These are phyloP conservation scores for Sciurus carolinensis DNA, from an alignment of 2,797 vertebrate genomes.

Conservation along the genomic window DNA sequence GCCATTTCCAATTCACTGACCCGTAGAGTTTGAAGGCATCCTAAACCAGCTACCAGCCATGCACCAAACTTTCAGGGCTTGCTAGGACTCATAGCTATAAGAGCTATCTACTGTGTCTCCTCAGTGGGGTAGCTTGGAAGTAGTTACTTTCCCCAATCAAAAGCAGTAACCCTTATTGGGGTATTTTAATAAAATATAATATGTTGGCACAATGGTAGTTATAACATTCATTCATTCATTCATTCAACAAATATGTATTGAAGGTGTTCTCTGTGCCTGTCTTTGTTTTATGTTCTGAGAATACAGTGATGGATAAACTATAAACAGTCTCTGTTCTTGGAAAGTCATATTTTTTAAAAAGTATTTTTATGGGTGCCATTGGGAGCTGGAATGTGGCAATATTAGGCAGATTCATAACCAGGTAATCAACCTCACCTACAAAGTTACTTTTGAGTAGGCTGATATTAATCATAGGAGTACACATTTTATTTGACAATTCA, in stretches of 20 bases:
- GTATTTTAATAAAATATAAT: constrained; percentile 30
- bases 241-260: constrained; percentile 68
- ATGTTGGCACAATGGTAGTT: constrained; percentile 31
- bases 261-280: constrained; percentile 64
- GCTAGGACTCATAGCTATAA: neutral
- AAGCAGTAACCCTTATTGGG: neutral
- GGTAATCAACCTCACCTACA: neutral
- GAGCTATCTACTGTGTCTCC: neutral
- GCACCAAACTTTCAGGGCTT: constrained; percentile 38
- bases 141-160: constrained; percentile 45
- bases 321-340: neutral
- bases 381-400: neutral
- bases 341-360: neutral
- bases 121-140: constrained; percentile 54
- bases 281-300: constrained; percentile 46
- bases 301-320: constrained; percentile 30
- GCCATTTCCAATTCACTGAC: constrained; percentile 21
- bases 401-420: constrained; percentile 42
- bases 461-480: neutral
- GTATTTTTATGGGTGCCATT: neutral
- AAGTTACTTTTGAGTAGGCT: constrained; percentile 38
- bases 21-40: neutral
- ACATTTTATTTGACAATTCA: constrained; percentile 45
- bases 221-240: constrained; percentile 51
- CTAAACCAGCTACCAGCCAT: constrained; percentile 39